phyloP scores from a whole-genome alignment of 2,797 vertebrate species.

The Rhinichthys osculus region DNA sequence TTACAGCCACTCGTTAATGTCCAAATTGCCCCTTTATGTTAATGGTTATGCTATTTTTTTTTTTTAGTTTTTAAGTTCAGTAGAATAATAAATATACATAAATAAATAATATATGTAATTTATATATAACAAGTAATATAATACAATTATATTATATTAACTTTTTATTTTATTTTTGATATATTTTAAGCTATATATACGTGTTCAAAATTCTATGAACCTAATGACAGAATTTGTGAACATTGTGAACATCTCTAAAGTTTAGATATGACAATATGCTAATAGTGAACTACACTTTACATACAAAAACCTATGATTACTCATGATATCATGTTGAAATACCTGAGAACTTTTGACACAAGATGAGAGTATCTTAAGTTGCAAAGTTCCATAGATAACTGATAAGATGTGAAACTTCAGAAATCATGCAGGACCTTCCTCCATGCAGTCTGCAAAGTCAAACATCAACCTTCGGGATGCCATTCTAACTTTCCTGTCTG shows the following conservation, averaged over 20 bases:
- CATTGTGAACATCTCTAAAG: neutral
- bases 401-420: neutral
- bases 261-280: neutral
- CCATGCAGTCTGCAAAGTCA: conserved; percentile 29
- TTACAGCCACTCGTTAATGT: neutral
- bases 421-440: neutral
- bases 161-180: neutral
- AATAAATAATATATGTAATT: too few species aligned
- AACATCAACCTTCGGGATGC: conserved; percentile 47
- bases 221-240: neutral
- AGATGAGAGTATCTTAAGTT: neutral
- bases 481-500: conserved; percentile 35
- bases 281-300: too few species aligned
- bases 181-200: neutral
- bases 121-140: neutral
- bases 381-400: neutral
- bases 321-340: neutral
- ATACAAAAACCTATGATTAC: neutral
- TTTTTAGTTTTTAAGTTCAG: neutral
- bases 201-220: neutral
- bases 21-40: neutral
- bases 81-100: neutral
- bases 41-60: neutral
- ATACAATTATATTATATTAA: neutral
- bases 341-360: neutral